Evolutionary conservation across 2,113 vertebrate genomes (phyloP), one percentile per base, ranked within the genome.

Genomic region (Apodemus speciosus): DNA sequence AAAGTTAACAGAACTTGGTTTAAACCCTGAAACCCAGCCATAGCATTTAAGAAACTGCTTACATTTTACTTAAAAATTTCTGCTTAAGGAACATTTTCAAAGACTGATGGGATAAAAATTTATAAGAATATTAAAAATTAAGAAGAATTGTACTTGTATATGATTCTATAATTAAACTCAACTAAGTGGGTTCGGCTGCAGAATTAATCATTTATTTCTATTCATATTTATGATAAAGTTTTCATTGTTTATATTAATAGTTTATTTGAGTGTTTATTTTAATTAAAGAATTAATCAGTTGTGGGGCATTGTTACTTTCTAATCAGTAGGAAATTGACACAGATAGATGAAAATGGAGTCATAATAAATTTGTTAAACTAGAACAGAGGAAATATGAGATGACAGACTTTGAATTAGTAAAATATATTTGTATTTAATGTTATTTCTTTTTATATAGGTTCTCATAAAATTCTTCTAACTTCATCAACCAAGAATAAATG

Each of bases 281-380:
- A 53, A 71, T 64, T 85, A 84, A 96, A 86, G n/a, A 90, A 73
- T 79, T 49, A 88, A 23, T 89, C 27, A 69, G 9, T 69, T 79
- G 38, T 0, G 11, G 16, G 3, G 1, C n/a, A 56, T 62, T 81
- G 16, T 32, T 27, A 72, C 35, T 92, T 73, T 88, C 25, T 64
- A 76, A 46, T 60, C 6, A 83, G 69, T 77, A 66, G 0, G 4
- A 73, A 64, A 64, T 49, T 64, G 1, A 18, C 3, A 68, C 9
- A 86, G 77, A 91, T 49, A 83, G 35, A 68, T 23, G 0, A 40
- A 90, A 94, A 92, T 1, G 8, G 68, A 90, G 40, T 13, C 60
- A 4, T 88, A 64, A 60, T 60, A 27, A 58, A 83, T 43, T 90
- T 2, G n/a, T 38, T 84, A 71, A 85, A 86, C 20, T 40, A 69